Conservation (phyloP, 1,140 invertebrate genomes). For the Branchinecta lindahli region DNA sequence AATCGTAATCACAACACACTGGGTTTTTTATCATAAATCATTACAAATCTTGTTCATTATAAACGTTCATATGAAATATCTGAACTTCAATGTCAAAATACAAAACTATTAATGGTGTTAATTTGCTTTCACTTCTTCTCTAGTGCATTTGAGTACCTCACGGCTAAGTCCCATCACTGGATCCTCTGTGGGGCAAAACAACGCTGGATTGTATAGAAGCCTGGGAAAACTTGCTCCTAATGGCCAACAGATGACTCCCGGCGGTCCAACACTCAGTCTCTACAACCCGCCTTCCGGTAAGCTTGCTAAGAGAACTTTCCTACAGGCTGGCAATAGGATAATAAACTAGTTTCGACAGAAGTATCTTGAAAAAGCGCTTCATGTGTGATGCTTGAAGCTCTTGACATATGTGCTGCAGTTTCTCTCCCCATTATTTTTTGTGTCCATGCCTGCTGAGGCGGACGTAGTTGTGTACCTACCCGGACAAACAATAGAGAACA, state of each 20-base stretch:
- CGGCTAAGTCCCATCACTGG: background rate
- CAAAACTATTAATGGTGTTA: background rate
- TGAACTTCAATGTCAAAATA: too few species aligned
- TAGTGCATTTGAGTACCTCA: conserved; percentile 3
- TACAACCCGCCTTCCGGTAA: background rate
- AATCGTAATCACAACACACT: too few species aligned
- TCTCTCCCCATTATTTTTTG: background rate
- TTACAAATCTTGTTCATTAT: too few species aligned
- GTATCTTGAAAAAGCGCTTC: background rate
- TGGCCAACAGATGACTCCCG: background rate
- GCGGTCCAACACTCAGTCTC: background rate
- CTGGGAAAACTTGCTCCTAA: background rate
- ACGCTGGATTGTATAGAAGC: background rate
- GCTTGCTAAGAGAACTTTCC: background rate
- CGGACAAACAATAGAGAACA: background rate
- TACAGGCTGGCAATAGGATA: background rate
- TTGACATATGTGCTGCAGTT: background rate
- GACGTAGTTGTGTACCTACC: background rate
- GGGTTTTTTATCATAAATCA: too few species aligned
- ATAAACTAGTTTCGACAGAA: background rate
- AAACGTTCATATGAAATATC: too few species aligned
- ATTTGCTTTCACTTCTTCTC: background rate
- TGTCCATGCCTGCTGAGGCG: background rate
- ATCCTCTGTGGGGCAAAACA: background rate
- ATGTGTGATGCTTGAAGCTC: background rate